Conservation (phyloP, 1,140 invertebrate genomes). For the Drosophila auraria region DNA sequence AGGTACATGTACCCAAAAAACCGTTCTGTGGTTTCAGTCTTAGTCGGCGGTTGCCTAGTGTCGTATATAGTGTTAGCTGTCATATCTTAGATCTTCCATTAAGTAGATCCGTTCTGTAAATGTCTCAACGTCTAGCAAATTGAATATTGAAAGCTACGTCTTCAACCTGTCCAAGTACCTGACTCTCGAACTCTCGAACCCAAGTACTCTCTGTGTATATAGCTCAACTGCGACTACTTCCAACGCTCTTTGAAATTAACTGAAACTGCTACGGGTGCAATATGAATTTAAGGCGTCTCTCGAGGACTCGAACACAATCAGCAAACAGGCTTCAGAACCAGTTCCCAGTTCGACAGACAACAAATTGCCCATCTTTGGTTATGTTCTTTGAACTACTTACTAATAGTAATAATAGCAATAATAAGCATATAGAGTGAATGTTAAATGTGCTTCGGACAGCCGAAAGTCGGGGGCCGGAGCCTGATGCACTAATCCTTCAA, state of each 20-base stretch:
- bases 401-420: slow-evolving; percentile 5
- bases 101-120: slow-evolving; percentile 45
- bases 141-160: slow-evolving; percentile 64
- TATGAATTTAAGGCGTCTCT: slow-evolving; percentile 41
- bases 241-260: slow-evolving; percentile 11
- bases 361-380: slow-evolving; percentile 16
- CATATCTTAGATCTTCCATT: slow-evolving; percentile 81
- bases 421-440: slow-evolving; percentile 34
- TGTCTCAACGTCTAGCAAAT: slow-evolving; percentile 46
- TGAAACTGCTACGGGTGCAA: slow-evolving; percentile 46
- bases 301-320: slow-evolving; percentile 43
- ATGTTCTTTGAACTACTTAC: slow-evolving; percentile 15
- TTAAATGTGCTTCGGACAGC: slow-evolving; percentile 39
- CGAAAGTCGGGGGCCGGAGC: slow-evolving; percentile 5
- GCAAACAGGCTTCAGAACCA: slow-evolving; percentile 46
- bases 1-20: slow-evolving; percentile 4
- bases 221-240: slow-evolving; percentile 18
- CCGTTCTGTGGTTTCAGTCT: background rate
- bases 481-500: slow-evolving; percentile 43
- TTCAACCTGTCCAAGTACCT: slow-evolving; percentile 80
- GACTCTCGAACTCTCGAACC: slow-evolving; percentile 46
- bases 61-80: slow-evolving; percentile 50
- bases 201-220: slow-evolving; percentile 27
- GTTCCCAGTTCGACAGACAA: slow-evolving; percentile 5
- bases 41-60: slow-evolving; percentile 26